Base-by-base conservation (phyloP, 2,113 vertebrate genomes). In the Dromiciops gliroides region DNA sequence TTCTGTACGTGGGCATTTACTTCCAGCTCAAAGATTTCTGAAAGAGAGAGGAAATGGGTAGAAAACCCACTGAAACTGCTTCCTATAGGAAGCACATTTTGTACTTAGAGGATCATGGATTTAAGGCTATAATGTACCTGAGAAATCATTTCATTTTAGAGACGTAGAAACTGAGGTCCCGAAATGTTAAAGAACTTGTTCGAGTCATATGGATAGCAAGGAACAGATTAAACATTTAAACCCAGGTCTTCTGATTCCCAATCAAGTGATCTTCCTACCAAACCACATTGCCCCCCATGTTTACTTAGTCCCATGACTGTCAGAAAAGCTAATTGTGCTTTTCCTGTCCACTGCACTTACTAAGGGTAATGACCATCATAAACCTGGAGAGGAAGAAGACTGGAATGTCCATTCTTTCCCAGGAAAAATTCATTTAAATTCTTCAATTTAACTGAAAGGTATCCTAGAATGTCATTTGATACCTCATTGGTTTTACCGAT, bases 21-120 rank as follows among this genome's bases (percentile, higher is more conserved):
- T 97, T 99, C 99, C 90, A 99, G 98, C 94, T 99, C 99, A 95
- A 98, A 98, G 0, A 99, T 98, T 96, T 99, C 99, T 99, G 97
- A 67, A 99, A 98, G 95, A 96, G 95, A 98, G 92, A 97, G 48
- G 93, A 2, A 50, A 95, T 0, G 56, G 7, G 0, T 1, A 67
- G 53, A 51, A 51, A 90, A 24, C 3, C 47, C 92, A 23, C 16
- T 83, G 94, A 2, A 16, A 22, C 1, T 12, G 0, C 3, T 16
- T 48, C 3, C 0, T 0, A 83, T 37, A 28, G n/a, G n/a, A 19
- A 83, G 19, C 19, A 16, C 37, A 83, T 44, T n/a, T 83, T 83
- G 6, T 10, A 22, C n/a, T 83, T 83, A 83, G 1, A 83, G 19
- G n/a, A 44, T 83, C n/a, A 83, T 8, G 44, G n/a, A 83, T 44